These are phyloP conservation scores for Tridacna crocea DNA, from an alignment of 2,888 invertebrate species.

Conservation along the genomic window DNA sequence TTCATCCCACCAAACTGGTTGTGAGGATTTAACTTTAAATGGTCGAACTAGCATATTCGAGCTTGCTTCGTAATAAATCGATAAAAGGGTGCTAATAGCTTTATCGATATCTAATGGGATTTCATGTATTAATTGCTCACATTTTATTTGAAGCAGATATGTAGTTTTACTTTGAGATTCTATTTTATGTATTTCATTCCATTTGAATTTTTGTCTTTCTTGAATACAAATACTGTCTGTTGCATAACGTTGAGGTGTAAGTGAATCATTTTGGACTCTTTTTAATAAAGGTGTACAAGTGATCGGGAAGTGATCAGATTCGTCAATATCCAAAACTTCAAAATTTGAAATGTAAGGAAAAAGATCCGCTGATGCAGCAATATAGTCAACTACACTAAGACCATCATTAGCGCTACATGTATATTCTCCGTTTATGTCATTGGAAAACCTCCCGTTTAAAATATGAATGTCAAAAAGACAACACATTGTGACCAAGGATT, in stretches of 20 bases:
- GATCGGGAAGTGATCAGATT: too few species aligned
- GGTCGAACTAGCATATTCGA: background rate
- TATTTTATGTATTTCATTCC: too few species aligned
- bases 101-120: background rate
- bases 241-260: too few species aligned
- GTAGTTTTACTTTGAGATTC: too few species aligned
- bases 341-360: constrained; percentile 21
- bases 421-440: constrained; percentile 12
- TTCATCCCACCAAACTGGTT: too few species aligned
- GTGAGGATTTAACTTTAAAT: background rate
- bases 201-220: too few species aligned
- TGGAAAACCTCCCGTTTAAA: constrained; percentile 17
- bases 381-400: constrained; percentile 23
- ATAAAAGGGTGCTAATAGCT: background rate
- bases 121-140: background rate
- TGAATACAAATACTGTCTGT: too few species aligned
- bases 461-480: too few species aligned
- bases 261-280: too few species aligned
- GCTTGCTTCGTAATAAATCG: background rate
- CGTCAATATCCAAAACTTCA: background rate
- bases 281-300: too few species aligned
- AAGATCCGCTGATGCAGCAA: background rate
- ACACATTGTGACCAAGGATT: too few species aligned
- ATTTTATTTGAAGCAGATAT: too few species aligned
- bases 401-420: constrained; percentile 23